Conservation (phyloP, 2,888 invertebrate species). For the Listrodromus nycthemerus region DNA sequence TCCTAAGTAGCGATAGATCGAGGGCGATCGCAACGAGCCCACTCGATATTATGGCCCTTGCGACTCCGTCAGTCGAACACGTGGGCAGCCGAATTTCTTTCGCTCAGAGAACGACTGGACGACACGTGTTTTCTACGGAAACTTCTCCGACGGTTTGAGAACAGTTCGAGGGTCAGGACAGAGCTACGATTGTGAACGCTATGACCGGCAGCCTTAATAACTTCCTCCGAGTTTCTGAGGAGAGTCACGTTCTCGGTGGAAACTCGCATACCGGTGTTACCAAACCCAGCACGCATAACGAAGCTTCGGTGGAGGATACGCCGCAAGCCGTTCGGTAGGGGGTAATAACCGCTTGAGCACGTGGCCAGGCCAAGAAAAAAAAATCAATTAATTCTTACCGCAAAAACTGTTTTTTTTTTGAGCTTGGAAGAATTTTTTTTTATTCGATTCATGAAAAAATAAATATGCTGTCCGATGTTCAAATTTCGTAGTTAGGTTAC, state of each 20-base stretch:
- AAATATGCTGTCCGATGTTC: no score
- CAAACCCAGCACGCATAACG: background rate
- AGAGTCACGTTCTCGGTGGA: slow-evolving; percentile 23
- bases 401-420: background rate
- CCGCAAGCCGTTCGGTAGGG: background rate
- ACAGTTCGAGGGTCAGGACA: slow-evolving; percentile 27
- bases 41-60: slow-evolving; percentile 44
- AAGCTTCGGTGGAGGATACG: no score
- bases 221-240: slow-evolving; percentile 35
- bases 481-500: no score
- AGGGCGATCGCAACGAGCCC: slow-evolving; percentile 14
- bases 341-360: slow-evolving; percentile 17
- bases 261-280: slow-evolving; percentile 18
- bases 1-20: slow-evolving; percentile 20
- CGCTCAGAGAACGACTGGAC: slow-evolving; percentile 51
- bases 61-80: slow-evolving; percentile 43
- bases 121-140: slow-evolving; percentile 60
- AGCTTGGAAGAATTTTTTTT: background rate
- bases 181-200: slow-evolving; percentile 37
- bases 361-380: slow-evolving; percentile 26
- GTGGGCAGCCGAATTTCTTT: slow-evolving; percentile 50
- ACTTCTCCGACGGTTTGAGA: slow-evolving; percentile 24
- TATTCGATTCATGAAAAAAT: background rate
- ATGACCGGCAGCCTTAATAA: slow-evolving; percentile 26
- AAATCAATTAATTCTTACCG: slow-evolving; percentile 9